Evolutionary conservation across 2,113 vertebrate species (phyloP).

Genomic region (Oxyura jamaicensis): DNA sequence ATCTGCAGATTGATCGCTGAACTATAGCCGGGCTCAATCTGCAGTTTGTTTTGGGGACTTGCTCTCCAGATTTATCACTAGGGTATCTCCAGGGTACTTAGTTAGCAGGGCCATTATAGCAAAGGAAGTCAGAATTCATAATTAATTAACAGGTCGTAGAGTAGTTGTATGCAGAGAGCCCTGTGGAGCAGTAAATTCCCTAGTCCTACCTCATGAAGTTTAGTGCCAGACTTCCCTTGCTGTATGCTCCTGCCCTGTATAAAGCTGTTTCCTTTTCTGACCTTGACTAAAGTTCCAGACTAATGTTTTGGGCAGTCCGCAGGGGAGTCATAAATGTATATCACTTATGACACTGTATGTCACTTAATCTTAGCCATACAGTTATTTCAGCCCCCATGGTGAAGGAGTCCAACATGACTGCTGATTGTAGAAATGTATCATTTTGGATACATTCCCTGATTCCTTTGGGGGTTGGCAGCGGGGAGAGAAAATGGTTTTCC

Average conservation of each 20-base stretch:
- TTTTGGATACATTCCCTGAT: neutral
- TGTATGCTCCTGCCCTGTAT: neutral
- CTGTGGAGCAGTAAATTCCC: conserved; percentile 57
- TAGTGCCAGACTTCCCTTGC: conserved; percentile 14
- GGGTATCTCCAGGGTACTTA: conserved; percentile 22
- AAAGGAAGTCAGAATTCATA: conserved; percentile 61
- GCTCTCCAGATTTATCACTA: conserved; percentile 26
- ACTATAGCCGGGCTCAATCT: neutral
- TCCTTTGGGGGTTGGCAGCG: too few species aligned
- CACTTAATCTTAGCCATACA: neutral
- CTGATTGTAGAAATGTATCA: neutral
- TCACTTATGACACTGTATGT: conserved; percentile 34
- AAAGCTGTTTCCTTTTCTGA: conserved; percentile 47
- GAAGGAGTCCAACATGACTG: neutral
- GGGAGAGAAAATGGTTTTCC: neutral
- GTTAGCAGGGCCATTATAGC: neutral
- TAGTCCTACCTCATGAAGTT: conserved; percentile 46
- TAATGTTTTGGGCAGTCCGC: conserved; percentile 4
- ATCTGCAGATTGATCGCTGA: neutral
- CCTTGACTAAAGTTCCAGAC: conserved; percentile 49
- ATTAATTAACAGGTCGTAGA: conserved; percentile 64
- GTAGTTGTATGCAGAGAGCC: conserved; percentile 26
- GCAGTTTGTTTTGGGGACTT: neutral
- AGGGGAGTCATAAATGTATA: neutral
- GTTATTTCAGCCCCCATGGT: neutral